Conservation (phyloP, 2,888 invertebrate species). For the Brassicogethes aeneus region DNA sequence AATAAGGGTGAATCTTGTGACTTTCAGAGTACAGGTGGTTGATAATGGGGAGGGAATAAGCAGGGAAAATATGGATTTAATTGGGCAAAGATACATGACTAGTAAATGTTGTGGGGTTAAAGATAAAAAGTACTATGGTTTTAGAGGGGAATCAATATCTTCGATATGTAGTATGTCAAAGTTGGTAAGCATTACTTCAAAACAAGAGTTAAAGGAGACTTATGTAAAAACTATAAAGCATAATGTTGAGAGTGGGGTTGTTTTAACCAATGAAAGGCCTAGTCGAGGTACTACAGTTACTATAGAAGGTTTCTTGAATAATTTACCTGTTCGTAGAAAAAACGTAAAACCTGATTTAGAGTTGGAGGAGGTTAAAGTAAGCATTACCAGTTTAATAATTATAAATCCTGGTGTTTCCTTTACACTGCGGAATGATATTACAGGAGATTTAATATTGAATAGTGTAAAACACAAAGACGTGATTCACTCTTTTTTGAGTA, state of each 20-base stretch:
- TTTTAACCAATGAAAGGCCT: constrained; percentile 42
- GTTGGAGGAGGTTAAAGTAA: constrained; percentile 49
- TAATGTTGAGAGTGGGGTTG: constrained; percentile 21
- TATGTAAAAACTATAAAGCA: constrained; percentile 45
- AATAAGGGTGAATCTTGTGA: constrained; percentile 52
- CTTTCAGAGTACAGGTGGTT: constrained; percentile 59
- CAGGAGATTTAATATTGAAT: constrained; percentile 50
- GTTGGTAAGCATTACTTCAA: constrained; percentile 51
- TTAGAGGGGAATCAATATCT: constrained; percentile 57
- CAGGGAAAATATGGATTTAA: constrained; percentile 44
- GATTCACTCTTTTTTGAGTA: constrained; percentile 43
- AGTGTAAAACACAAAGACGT: constrained; percentile 48
- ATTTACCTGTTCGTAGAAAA: constrained; percentile 53
- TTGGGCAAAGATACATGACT: constrained; percentile 55
- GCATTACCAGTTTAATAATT: constrained; percentile 55
- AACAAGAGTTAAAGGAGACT: constrained; percentile 43
- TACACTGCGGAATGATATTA: constrained; percentile 57
- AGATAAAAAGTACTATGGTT: constrained; percentile 54
- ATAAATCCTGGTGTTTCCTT: constrained; percentile 57
- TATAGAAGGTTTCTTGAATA: constrained; percentile 55
- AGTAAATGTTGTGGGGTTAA: constrained; percentile 51
- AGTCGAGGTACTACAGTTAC: constrained; percentile 65
- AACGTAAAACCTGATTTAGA: constrained; percentile 46
- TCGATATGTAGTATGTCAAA: constrained; percentile 49
- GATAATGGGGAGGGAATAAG: constrained; percentile 68